Percentiles rank a stretch among this genome's conserved stretches.
Evolutionary conservation across 2,113 vertebrate species (phyloP).

Genomic region (Dipodomys spectabilis): DNA sequence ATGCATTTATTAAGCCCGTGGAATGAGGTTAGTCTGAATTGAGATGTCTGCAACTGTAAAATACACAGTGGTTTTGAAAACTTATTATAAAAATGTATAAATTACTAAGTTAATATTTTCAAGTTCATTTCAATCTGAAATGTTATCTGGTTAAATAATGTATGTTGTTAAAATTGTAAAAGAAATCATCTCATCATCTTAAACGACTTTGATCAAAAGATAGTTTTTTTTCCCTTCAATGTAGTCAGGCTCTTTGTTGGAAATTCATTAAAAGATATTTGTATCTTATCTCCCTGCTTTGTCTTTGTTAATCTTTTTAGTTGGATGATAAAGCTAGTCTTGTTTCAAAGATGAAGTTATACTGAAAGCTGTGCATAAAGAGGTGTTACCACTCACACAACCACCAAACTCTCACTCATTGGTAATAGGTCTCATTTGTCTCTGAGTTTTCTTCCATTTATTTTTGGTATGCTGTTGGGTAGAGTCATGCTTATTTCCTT

Average conservation of each 20-base stretch:
- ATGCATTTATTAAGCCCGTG: background rate
- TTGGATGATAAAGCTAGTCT: background rate
- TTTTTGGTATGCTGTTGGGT: background rate
- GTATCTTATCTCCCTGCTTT: background rate
- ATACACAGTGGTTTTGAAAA: conserved; percentile 11
- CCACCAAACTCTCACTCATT: background rate
- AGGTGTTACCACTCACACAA: background rate
- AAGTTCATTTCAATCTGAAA: conserved; percentile 5
- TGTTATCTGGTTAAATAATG: background rate
- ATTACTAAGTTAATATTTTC: conserved; percentile 32
- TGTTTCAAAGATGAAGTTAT: background rate
- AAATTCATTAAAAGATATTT: background rate
- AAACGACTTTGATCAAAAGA: background rate
- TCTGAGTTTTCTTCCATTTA: background rate
- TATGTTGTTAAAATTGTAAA: background rate
- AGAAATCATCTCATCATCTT: background rate
- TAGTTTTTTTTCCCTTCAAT: background rate
- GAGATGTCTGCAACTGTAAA: background rate
- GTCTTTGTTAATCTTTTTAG: background rate
- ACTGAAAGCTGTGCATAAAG: background rate
- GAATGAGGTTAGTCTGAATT: background rate
- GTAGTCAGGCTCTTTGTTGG: background rate
- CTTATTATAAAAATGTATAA: background rate
- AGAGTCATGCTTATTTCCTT: background rate
- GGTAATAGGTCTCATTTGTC: background rate